These are phyloP conservation scores for Plodia interpunctella DNA, from an alignment of 1,140 invertebrate genomes.

Conservation along the genomic window DNA sequence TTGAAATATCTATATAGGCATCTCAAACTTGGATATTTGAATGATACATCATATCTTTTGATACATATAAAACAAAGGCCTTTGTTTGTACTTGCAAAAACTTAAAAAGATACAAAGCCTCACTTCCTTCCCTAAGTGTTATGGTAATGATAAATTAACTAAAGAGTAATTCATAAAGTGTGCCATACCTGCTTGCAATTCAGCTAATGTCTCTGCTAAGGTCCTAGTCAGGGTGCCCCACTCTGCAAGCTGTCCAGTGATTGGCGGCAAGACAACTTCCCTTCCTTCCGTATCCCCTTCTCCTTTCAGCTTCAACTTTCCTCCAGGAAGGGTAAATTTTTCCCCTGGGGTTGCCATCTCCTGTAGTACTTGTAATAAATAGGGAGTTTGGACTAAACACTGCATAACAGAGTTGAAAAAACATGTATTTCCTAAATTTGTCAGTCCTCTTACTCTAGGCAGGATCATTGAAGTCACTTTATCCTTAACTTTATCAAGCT, in stretches of 20 bases:
- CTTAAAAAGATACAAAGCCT: too few species aligned
- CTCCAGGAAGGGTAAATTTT: slow-evolving; percentile 83
- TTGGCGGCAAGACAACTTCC: slow-evolving; percentile 78
- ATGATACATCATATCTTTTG: too few species aligned
- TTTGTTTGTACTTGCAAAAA: too few species aligned
- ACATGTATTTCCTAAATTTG: slow-evolving; percentile 96
- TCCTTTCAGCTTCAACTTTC: slow-evolving; percentile 76
- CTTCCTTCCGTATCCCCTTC: slow-evolving; percentile 44
- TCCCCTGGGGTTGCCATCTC: slow-evolving; percentile 83
- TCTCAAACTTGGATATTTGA: too few species aligned
- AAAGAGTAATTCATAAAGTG: neutral
- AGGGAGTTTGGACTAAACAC: slow-evolving; percentile 91
- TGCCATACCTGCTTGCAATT: slow-evolving; percentile 79
- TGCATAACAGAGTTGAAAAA: slow-evolving; percentile 98
- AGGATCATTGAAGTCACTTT: slow-evolving; percentile 53
- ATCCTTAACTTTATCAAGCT: slow-evolving; percentile 61
- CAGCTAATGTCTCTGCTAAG: slow-evolving; percentile 82
- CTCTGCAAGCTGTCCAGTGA: slow-evolving; percentile 82
- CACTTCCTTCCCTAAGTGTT: too few species aligned
- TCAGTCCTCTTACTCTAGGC: slow-evolving; percentile 82
- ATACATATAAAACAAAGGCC: too few species aligned
- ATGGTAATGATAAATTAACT: too few species aligned
- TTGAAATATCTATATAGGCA: too few species aligned
- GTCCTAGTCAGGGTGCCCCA: slow-evolving; percentile 84
- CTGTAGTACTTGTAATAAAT: slow-evolving; percentile 84